Conservation (phyloP, 2,888 invertebrate species). For the Pterobdella sp. region DNA sequence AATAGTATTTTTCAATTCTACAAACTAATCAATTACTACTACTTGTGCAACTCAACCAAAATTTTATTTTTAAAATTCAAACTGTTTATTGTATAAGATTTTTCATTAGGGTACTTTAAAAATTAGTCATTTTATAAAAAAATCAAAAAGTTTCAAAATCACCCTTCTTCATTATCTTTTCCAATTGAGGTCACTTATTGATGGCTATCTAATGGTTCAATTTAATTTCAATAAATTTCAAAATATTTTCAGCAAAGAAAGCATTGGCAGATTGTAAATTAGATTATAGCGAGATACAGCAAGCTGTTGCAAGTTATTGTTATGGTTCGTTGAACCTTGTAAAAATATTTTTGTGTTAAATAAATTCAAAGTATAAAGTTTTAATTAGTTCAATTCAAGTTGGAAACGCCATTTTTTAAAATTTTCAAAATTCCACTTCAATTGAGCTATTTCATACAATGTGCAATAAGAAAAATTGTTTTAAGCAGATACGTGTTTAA, state of each 20-base stretch:
- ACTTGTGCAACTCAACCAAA: too few species aligned
- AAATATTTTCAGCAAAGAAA: conserved; percentile 65
- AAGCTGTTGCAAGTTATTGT: conserved; percentile 82
- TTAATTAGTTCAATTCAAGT: conserved; percentile 74
- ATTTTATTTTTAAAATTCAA: too few species aligned
- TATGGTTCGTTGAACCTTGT: conserved; percentile 58
- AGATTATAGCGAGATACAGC: conserved; percentile 67
- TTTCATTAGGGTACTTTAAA: background rate
- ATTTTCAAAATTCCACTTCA: background rate
- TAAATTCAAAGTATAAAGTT: background rate
- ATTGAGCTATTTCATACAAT: background rate
- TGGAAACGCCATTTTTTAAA: conserved; percentile 83
- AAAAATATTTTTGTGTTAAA: background rate
- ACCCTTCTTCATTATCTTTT: too few species aligned
- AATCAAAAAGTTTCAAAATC: too few species aligned
- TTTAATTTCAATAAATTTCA: too few species aligned
- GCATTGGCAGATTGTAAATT: conserved; percentile 77
- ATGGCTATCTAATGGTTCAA: too few species aligned
- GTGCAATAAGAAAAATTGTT: background rate
- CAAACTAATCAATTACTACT: too few species aligned
- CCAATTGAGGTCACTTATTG: too few species aligned
- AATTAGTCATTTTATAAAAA: background rate
- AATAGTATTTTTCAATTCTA: too few species aligned
- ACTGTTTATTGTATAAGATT: background rate
- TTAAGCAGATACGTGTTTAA: too few species aligned